Evolutionary conservation across 2,797 vertebrate genomes (phyloP).

Genomic region (Pseudochaenichthys georgianus): DNA sequence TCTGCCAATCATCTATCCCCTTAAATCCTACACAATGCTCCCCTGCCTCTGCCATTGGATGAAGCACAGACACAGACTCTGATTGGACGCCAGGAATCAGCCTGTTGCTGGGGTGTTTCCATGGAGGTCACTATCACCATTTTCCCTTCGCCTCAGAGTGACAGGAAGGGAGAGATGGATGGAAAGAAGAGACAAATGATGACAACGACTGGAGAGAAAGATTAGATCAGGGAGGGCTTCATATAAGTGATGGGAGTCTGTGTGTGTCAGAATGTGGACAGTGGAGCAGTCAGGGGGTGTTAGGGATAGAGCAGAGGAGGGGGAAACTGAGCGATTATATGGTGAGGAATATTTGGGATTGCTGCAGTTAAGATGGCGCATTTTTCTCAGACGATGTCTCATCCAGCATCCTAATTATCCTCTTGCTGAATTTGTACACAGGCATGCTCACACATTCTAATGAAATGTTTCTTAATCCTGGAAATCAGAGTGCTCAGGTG

Average conservation of each 20-base stretch:
- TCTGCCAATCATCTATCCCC: no score
- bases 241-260: constrained; percentile 1
- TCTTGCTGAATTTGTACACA: neutral
- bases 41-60: constrained; percentile 67
- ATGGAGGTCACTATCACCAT: constrained; percentile 79
- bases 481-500: constrained; percentile 15
- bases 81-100: constrained; percentile 74
- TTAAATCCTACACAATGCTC: no score
- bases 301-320: neutral
- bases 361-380: constrained; percentile 38
- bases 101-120: constrained; percentile 87
- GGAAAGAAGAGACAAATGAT: constrained; percentile 32
- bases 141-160: constrained; percentile 5
- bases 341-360: constrained; percentile 41
- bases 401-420: constrained; percentile 23
- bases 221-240: constrained; percentile 10
- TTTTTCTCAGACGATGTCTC: constrained; percentile 27
- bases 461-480: neutral
- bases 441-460: neutral
- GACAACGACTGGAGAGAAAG: constrained; percentile 29
- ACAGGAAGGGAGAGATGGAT: constrained; percentile 2
- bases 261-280: constrained; percentile 6
- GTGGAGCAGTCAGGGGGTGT: constrained; percentile 12
- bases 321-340: neutral
- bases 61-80: constrained; percentile 33